Percentiles rank a stretch among this genome's conserved stretches.
Conservation (phyloP, 2,888 invertebrate species). For the Spisula solida region DNA sequence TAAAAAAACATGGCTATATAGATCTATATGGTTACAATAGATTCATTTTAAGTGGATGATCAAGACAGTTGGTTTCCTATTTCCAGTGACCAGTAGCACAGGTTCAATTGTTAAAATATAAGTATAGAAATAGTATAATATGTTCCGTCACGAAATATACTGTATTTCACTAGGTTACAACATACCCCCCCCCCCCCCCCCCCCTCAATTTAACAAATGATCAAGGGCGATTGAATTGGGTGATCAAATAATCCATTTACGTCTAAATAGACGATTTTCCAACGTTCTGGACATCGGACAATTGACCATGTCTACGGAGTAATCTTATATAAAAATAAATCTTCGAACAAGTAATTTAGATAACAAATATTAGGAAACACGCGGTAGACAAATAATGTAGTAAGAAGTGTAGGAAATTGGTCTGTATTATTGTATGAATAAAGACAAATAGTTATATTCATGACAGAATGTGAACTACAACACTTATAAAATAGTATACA, state of each 20-base stretch:
- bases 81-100: too few species aligned
- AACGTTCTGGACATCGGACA: neutral
- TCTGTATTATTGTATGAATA: neutral
- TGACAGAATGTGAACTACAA: neutral
- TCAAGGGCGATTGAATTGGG: neutral
- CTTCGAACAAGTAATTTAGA: neutral
- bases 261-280: neutral
- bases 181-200: neutral
- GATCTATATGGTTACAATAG: too few species aligned
- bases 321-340: constrained; percentile 5
- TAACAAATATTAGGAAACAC: constrained; percentile 4
- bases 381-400: neutral
- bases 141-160: too few species aligned
- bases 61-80: too few species aligned
- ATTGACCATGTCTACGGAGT: neutral
- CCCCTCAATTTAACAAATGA: neutral
- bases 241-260: neutral
- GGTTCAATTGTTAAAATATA: too few species aligned
- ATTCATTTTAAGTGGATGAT: too few species aligned
- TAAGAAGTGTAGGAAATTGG: neutral
- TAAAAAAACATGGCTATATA: too few species aligned
- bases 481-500: too few species aligned
- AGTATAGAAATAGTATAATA: too few species aligned
- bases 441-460: neutral
- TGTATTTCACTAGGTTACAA: neutral